Base-by-base conservation (phyloP, 2,888 invertebrate genomes). In the Tachina grossa region DNA sequence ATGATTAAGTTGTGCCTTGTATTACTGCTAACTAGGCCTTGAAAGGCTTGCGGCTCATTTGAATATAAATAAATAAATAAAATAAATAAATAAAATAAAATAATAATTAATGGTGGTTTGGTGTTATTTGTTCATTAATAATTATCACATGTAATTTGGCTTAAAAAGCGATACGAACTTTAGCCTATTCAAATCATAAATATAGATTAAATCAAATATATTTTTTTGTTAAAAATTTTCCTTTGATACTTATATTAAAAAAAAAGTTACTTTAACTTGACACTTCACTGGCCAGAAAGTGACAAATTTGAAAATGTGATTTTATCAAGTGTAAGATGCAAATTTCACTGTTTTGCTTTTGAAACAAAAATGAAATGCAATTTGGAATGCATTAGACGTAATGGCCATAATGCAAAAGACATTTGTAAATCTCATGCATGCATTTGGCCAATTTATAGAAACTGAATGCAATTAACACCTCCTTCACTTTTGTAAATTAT, bases 381-480 rank as follows among this genome's bases (percentile, higher is more conserved):
- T 75, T 75, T 65, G 16, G 45, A 79, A 74, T 78, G 61, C 43
- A 74, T 63, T 55, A 53, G 19, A 51, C 59, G 59, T 45, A 47
- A 68, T 74, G 53, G 65, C 19, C 55, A 55, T 71, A 72, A 55
- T 39, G 53, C 63, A 72, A 78, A 85, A 83, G 85, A 85, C 71
- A 79, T 66, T 74, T 59, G 47, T 19, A 61, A 63, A 83, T 19
- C 72, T 68, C 78, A 55, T 49, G 9, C 14, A 47, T 68, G n/a
- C 53, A 49, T 69, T 66, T 77, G 16, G 49, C 31, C 69, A 79
- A 69, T 75, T 61, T 65, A 74, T 68, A 59, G 45, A 68, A 51
- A 59, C 49, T 41, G 47, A 75, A 83, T 85, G 83, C 83, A 85
- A 85, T 85, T 85, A 85, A 85, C 85, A 85, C 85, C 79, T 80